Base-by-base conservation (phyloP, 2,888 invertebrate genomes). In the Athalia circularis region DNA sequence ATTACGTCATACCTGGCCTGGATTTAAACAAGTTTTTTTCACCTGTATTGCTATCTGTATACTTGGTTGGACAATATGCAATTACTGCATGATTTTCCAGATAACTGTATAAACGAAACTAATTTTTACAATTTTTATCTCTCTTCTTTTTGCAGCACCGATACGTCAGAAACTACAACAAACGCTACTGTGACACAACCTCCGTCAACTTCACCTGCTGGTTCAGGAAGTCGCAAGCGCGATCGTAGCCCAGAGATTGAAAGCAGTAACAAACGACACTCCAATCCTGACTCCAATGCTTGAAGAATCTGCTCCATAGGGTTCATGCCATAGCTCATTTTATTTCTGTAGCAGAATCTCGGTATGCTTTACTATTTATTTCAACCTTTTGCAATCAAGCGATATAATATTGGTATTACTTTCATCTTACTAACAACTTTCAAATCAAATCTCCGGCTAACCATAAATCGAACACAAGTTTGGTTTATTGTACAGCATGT, bases 171-270 rank as follows among this genome's bases (percentile, higher is more conserved):
- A 62, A 75, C 75, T 45, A 59, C 50, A 43, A 50, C 75, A 15
- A 52, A 29, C 29, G 62, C 15, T 29, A 75, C 15, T 43, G 64
- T 75, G 29, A 75, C 75, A 9, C 48, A 75, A 52, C 64, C 72
- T 47, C 72, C 75, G 29, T 50, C 75, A 43, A 64, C 64, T 13
- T 75, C 75, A 64, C 75, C 75, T 75, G 75, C 75, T 75, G 75
- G 75, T 75, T 72, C 81, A 8, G 81, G 83, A 29, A 85, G 81
- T 57, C 84, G 88, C 70, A 89, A 89, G 82, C 88, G 88, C 45
- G 87, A 88, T 77, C 88, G 82, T 78, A 87, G 85, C 65, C 87
- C 87, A 7, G 86, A 84, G 50, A 75, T 79, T 52, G 84, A 88
- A 80, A 81, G 80, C 76, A 85, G 79, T 77, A 85, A 85, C 81